phyloP scores from a whole-genome alignment of 1,140 invertebrate species.

The Oedothorax gibbosus region DNA sequence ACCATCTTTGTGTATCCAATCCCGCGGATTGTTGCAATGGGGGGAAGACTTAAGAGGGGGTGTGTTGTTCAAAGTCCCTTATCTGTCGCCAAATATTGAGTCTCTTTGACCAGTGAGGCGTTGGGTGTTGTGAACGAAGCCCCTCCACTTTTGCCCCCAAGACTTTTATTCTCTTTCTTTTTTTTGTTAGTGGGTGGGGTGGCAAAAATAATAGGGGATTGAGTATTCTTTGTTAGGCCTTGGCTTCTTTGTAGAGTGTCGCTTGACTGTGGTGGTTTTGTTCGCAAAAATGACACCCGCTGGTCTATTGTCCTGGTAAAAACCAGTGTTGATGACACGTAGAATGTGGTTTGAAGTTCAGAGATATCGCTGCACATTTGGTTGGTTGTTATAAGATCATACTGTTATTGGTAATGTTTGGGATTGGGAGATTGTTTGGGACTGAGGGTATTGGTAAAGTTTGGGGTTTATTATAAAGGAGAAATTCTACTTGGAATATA shows the following conservation, averaged over 20 bases:
- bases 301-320: conserved; percentile 5
- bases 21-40: conserved; percentile 30
- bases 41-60: not conserved
- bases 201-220: conserved; percentile 51
- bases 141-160: not conserved
- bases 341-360: not conserved
- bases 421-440: too few species aligned
- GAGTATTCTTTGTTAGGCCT: conserved; percentile 34
- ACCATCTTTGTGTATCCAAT: conserved; percentile 49
- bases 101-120: conserved; percentile 47
- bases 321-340: not conserved
- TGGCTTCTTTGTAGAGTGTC: not conserved
- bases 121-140: not conserved
- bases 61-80: conserved; percentile 46
- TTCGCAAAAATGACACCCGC: conserved; percentile 2
- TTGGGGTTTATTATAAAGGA: too few species aligned
- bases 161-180: conserved; percentile 30
- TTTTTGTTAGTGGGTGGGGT: conserved; percentile 38
- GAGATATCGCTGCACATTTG: too few species aligned
- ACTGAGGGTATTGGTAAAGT: too few species aligned
- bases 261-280: conserved; percentile 18
- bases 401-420: too few species aligned
- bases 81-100: conserved; percentile 58
- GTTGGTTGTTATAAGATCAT: too few species aligned
- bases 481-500: too few species aligned